Base-by-base conservation (phyloP, 2,888 invertebrate genomes). In the Dinocampus coccinellae region DNA sequence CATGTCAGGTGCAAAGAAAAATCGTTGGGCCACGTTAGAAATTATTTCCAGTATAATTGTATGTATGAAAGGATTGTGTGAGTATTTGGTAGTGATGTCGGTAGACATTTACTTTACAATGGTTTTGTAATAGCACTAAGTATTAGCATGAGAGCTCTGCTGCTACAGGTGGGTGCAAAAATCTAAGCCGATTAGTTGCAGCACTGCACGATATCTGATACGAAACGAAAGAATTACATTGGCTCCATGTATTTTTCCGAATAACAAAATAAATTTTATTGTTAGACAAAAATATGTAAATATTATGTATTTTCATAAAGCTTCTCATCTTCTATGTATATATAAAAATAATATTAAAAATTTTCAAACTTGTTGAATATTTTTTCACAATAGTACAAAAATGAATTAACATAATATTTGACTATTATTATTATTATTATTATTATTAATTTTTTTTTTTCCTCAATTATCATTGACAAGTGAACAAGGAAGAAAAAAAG, bases 121-220 rank as follows among this genome's bases (percentile, higher is more conserved):
- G 3, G 39, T n/a, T n/a, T n/a, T n/a, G n/a, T n/a, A n/a, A n/a
- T 39, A 39, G 39, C 2, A 4, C 2, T 39, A 69, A 74, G 60
- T 69, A 71, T 71, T 69, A 68, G 39, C 68, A 47, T 39, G 13
- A n/a, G 13, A n/a, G 13, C n/a, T 39, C n/a, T 39, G n/a, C 39
- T 39, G 71, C 78, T 78, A 80, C 83, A 83, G 82, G 81, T 83
- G 81, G 79, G 64, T 69, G 36, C 29, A 65, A 16, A 47, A 7
- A 69, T 26, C 76, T 78, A 83, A 84, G 81, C 82, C 80, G 83
- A 83, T 83, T 84, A 82, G 81, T 80, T 71, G 76, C 79, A 79
- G 81, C 79, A 77, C 75, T 80, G 76, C 77, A 80, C 80, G 76
- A 82, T 82, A 47, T 4, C 6, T 16, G 20, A 20, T 47, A 47